Base-by-base conservation (phyloP, 2,888 invertebrate species). In the Cantharis lateralis region DNA sequence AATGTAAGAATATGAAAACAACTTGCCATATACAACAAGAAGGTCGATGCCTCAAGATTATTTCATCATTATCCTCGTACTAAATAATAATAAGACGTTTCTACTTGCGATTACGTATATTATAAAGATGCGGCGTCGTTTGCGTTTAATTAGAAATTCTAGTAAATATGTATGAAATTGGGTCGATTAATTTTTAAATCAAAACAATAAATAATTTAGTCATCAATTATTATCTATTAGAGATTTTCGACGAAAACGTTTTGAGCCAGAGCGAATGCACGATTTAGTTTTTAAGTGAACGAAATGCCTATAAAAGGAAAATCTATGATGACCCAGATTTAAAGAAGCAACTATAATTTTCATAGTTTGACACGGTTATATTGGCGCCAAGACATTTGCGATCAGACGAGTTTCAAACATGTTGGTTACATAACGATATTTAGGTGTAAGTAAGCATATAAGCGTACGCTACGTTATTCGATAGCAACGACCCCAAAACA, bases 361-460 rank as follows among this genome's bases (percentile, higher is more conserved):
- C 82, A 82, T 82, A 80, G 81, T 82, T 82, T 80, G 79, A 80
- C 82, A 82, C 80, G 82, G 82, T 79, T 82, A 81, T 78, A 80
- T 80, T 82, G 83, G 83, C 83, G 83, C 83, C 83, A 82, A 78
- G 71, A 77, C 77, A 78, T 81, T 82, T 81, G 82, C 81, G 81
- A 80, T 79, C 76, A 75, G 75, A 71, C 74, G 74, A 68, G 48
- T 48, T 48, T 48, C 48, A 48, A 48, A 48, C 48, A 48, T 48
- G 48, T 48, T n/a, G 48, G 48, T n/a, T 80, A 80, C 78, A 73
- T 63, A 74, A 70, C 68, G 72, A 73, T 24, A 68, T 32, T 28
- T 18, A 18, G 70, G 18, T 66, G 48, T 62, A 72, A 13, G 32
- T 13, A 48, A 11, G 48, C 11, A 48, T 1, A n/a, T n/a, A n/a